A percentile compares a stretch with the other conserved stretches of the same genome.
Evolutionary conservation across 2,113 vertebrate genomes (phyloP).

Genomic region (Bothrops jararaca): DNA sequence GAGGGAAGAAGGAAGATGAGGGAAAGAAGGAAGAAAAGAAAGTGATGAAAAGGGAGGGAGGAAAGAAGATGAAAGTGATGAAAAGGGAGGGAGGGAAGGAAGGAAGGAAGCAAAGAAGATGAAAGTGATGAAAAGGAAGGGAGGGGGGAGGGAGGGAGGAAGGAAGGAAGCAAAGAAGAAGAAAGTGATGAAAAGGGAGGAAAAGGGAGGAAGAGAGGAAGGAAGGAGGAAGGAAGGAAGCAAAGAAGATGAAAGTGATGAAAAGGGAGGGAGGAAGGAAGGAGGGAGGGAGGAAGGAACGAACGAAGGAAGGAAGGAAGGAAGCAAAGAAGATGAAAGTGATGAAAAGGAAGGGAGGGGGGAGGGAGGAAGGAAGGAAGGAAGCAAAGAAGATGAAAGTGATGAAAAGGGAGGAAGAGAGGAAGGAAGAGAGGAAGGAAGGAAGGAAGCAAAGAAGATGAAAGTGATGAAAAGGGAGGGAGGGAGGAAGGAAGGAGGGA

Average conservation of each 20-base stretch:
- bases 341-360: no score
- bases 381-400: background rate
- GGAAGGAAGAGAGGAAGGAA: background rate
- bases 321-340: no score
- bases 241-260: background rate
- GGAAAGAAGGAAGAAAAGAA: background rate
- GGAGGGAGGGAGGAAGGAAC: no score
- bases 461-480: no score
- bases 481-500: no score
- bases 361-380: no score
- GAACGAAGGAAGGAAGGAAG: no score
- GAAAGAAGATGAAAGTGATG: no score
- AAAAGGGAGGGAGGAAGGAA: rapidly evolving
- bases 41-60: rapidly evolving
- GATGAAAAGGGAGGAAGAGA: background rate
- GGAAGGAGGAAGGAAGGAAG: background rate
- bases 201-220: rapidly evolving
- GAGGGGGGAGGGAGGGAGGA: rapidly evolving
- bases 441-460: background rate
- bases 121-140: rapidly evolving
- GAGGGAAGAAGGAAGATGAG: no score
- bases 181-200: background rate
- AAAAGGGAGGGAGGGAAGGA: background rate
- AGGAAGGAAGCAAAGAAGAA: background rate
- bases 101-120: background rate